Percentiles rank a stretch among this genome's conserved stretches.
phyloP scores from a whole-genome alignment of 2,113 vertebrate species.

The Eira barbara region DNA sequence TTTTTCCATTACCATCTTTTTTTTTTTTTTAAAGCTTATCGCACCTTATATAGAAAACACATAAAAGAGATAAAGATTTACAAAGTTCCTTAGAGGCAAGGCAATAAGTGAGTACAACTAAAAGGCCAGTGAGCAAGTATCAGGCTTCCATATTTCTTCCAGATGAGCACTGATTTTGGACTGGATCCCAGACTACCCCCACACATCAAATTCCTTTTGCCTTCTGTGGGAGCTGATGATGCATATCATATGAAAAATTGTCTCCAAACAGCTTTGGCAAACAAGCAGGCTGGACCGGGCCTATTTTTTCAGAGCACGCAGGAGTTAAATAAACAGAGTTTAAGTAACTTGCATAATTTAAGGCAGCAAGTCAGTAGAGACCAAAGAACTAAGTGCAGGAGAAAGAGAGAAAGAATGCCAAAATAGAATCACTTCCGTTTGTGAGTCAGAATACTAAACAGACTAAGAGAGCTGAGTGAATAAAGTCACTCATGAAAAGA shows the following conservation, averaged over 20 bases:
- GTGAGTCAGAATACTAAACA: constrained; percentile 55
- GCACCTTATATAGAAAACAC: neutral
- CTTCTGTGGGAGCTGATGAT: constrained; percentile 74
- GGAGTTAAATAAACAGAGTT: constrained; percentile 69
- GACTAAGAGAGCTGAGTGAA: constrained; percentile 34
- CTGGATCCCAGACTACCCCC: constrained; percentile 70
- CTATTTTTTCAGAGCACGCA: constrained; percentile 51
- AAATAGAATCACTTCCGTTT: constrained; percentile 69
- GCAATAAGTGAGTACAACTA: constrained; percentile 12
- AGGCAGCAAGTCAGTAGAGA: constrained; percentile 49
- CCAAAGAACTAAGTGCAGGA: constrained; percentile 33
- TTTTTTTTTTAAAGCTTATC: neutral
- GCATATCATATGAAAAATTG: constrained; percentile 68
- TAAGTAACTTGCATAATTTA: constrained; percentile 67
- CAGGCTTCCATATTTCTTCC: constrained; percentile 71
- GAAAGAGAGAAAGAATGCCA: constrained; percentile 54
- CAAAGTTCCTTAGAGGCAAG: constrained; percentile 18
- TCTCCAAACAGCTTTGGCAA: constrained; percentile 67
- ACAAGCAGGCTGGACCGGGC: constrained; percentile 29
- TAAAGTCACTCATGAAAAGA: constrained; percentile 57
- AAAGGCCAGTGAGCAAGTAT: constrained; percentile 36
- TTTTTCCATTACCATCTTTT: neutral
- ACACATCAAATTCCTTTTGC: constrained; percentile 74
- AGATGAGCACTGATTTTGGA: constrained; percentile 73
- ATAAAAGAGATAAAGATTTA: constrained; percentile 49